Conservation (phyloP, 30 jellyfish, hydroid and myxozoan genomes). For the Aurelia aurita complex sp. Pacific region DNA sequence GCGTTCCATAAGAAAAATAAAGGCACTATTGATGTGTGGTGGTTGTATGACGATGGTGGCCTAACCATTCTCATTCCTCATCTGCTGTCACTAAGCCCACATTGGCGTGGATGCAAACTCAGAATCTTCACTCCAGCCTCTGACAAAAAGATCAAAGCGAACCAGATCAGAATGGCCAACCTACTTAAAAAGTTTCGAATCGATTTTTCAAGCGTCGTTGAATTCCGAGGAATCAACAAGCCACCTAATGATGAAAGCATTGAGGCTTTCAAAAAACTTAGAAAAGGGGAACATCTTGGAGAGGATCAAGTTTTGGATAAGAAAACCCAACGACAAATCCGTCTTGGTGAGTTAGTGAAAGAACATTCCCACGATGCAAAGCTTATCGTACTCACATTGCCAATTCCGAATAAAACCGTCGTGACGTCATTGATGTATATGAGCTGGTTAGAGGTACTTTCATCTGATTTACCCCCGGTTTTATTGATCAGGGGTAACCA, state of each 20-base stretch:
- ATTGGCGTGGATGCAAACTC: slow-evolving; percentile 90
- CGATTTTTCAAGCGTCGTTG: slow-evolving; percentile 92
- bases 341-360: slow-evolving; percentile 95
- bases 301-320: slow-evolving; percentile 79
- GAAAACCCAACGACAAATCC: slow-evolving; percentile 95
- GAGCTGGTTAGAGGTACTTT: slow-evolving; percentile 96
- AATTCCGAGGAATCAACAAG: slow-evolving; percentile 88
- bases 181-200: slow-evolving; percentile 91
- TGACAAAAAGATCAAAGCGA: slow-evolving; percentile 92
- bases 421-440: slow-evolving; percentile 85
- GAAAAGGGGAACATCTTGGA: slow-evolving; percentile 68
- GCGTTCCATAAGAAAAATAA: slow-evolving; percentile 77
- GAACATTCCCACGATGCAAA: slow-evolving; percentile 94
- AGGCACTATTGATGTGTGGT: slow-evolving; percentile 97
- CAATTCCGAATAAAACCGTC: slow-evolving; percentile 83
- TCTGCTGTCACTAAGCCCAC: slow-evolving; percentile 69
- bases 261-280: slow-evolving; percentile 48
- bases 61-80: slow-evolving; percentile 93
- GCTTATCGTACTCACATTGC: slow-evolving; percentile 92
- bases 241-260: slow-evolving; percentile 80
- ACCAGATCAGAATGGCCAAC: slow-evolving; percentile 95
- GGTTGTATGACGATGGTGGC: slow-evolving; percentile 97
- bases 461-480: slow-evolving; percentile 91
- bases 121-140: slow-evolving; percentile 97
- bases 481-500: slow-evolving; percentile 94